Conservation (phyloP, 2,113 vertebrate genomes). For the Pithys albifrons region DNA sequence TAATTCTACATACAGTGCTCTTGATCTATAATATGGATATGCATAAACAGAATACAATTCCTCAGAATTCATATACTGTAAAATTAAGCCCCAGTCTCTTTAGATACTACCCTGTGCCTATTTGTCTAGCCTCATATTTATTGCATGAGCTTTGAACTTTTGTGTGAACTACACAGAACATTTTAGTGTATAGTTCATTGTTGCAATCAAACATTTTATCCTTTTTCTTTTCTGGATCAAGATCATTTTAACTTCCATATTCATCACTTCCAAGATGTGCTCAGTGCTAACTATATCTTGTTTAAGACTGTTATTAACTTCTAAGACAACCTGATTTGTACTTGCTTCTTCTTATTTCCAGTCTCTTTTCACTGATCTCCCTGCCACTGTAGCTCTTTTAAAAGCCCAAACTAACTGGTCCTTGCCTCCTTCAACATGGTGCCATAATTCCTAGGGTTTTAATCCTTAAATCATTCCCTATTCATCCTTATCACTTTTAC, state of each 20-base stretch:
- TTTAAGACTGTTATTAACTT: not conserved
- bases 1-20: not conserved
- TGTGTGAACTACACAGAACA: not conserved
- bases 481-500: not conserved
- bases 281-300: not conserved
- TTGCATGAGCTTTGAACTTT: not conserved
- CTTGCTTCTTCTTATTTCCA: not conserved
- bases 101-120: not conserved
- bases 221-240: not conserved
- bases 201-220: not conserved
- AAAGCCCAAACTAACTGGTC: not conserved
- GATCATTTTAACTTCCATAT: not conserved
- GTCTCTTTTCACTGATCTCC: not conserved
- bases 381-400: not conserved
- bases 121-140: not conserved
- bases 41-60: not conserved
- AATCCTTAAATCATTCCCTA: not conserved
- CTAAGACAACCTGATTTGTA: not conserved
- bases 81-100: not conserved
- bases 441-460: not conserved
- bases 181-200: not conserved
- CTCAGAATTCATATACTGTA: not conserved
- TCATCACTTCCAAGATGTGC: not conserved
- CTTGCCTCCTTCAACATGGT: not conserved
- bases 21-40: not conserved